phyloP scores from a whole-genome alignment of 1,140 invertebrate genomes.

The Papilio polyxenes region DNA sequence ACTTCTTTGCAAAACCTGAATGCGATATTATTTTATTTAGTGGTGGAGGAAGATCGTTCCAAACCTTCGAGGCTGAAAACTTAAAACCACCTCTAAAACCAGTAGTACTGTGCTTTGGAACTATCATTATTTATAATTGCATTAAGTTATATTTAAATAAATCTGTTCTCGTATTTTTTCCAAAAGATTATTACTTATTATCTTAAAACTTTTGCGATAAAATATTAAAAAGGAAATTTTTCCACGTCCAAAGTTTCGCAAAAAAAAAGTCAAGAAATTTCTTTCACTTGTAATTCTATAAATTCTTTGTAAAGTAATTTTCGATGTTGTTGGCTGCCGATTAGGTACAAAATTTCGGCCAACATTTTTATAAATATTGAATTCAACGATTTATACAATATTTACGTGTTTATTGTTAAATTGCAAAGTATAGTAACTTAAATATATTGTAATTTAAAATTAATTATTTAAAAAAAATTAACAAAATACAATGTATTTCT shows the following conservation, averaged over 20 bases:
- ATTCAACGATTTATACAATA: background rate
- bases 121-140: too few relatives aligned
- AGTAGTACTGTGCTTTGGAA: too few relatives aligned
- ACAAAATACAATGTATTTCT: too few relatives aligned
- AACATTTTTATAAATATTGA: background rate
- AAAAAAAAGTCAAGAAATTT: background rate
- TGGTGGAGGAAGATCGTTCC: too few relatives aligned
- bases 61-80: too few relatives aligned
- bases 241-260: background rate
- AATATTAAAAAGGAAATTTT: conserved; percentile 17
- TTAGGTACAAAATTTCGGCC: conserved; percentile 1
- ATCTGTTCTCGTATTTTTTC: too few relatives aligned
- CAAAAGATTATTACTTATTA: background rate
- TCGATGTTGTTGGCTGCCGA: conserved; percentile 15
- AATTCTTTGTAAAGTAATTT: conserved; percentile 19
- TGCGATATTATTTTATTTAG: too few relatives aligned
- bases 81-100: too few relatives aligned
- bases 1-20: too few relatives aligned
- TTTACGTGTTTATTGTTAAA: too few relatives aligned
- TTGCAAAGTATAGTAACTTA: background rate
- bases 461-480: too few relatives aligned
- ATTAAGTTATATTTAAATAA: too few relatives aligned
- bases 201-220: background rate
- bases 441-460: background rate
- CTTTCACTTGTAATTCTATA: background rate